Conservation (phyloP, 1,140 invertebrate species). For the Hypsibius dujardini region DNA sequence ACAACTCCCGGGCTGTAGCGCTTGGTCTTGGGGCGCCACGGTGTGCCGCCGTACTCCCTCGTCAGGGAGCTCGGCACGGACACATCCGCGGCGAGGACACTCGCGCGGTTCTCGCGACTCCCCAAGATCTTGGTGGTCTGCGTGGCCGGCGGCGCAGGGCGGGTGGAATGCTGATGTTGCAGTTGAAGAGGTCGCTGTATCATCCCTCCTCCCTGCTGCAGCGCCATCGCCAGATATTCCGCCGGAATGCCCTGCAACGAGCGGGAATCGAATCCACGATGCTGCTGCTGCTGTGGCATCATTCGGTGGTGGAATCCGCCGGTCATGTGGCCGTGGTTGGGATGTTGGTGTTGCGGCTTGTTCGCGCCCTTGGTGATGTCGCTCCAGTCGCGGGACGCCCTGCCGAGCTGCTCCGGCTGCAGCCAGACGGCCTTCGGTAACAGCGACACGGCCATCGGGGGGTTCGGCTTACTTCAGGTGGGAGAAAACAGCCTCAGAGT, state of each 20-base stretch:
- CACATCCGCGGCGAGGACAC: not conserved
- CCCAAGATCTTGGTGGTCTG: no score
- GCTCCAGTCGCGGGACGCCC: conserved; percentile 2
- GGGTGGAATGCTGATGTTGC: no score
- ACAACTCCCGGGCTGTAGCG: not conserved
- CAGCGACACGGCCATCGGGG: not conserved
- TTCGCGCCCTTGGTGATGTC: conserved; percentile 13
- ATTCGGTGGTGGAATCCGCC: not conserved
- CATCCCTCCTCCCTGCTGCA: not conserved
- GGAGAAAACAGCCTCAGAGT: no score
- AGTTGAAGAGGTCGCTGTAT: no score
- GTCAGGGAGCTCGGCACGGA: not conserved
- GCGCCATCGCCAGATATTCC: not conserved
- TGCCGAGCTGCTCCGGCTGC: conserved; percentile 9
- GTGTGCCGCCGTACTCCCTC: not conserved
- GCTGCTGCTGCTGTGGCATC: not conserved
- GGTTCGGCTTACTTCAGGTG: no score
- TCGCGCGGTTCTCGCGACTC: no score
- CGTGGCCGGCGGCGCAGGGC: no score
- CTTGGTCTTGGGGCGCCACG: not conserved
- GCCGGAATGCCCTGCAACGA: not conserved
- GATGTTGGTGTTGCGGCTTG: not conserved
- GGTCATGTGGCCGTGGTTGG: not conserved
- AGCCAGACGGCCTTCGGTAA: not conserved
- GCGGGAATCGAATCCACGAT: no score